phyloP scores from a whole-genome alignment of 1,140 invertebrate species.

The Brachionus rubens region DNA sequence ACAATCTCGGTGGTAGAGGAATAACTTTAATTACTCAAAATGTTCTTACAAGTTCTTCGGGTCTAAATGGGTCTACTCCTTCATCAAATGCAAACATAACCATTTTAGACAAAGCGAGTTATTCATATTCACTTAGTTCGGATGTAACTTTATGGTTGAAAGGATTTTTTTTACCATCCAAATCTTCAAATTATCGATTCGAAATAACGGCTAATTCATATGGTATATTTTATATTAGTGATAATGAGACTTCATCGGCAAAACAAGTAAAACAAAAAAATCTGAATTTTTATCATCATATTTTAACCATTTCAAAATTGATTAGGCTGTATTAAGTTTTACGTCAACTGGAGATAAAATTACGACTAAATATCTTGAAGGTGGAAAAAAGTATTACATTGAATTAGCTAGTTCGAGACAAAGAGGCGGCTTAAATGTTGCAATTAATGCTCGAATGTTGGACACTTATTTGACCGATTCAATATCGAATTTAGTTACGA shows the following conservation, averaged over 20 bases:
- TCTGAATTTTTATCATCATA: too few relatives aligned
- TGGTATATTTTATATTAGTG: constrained; percentile 7
- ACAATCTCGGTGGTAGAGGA: constrained; percentile 25
- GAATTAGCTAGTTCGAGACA: background rate
- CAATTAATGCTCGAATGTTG: background rate
- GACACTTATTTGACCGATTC: background rate
- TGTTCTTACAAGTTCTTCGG: background rate
- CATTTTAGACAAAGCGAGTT: background rate
- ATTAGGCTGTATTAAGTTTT: too few relatives aligned
- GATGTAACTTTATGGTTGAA: background rate
- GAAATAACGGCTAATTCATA: constrained; percentile 2
- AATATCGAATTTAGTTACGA: background rate
- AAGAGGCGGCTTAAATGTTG: background rate
- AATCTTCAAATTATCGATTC: constrained; percentile 2
- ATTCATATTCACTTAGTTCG: background rate
- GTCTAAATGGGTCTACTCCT: background rate
- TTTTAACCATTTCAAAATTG: too few relatives aligned
- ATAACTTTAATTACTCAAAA: background rate
- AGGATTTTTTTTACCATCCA: constrained; percentile 14
- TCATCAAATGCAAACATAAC: background rate
- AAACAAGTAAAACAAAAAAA: background rate
- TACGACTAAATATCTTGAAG: background rate
- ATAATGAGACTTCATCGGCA: background rate
- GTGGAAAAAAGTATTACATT: background rate
- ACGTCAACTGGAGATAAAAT: background rate